Base-by-base conservation (phyloP, 2,888 invertebrate species). In the Cosmopolites sordidus region DNA sequence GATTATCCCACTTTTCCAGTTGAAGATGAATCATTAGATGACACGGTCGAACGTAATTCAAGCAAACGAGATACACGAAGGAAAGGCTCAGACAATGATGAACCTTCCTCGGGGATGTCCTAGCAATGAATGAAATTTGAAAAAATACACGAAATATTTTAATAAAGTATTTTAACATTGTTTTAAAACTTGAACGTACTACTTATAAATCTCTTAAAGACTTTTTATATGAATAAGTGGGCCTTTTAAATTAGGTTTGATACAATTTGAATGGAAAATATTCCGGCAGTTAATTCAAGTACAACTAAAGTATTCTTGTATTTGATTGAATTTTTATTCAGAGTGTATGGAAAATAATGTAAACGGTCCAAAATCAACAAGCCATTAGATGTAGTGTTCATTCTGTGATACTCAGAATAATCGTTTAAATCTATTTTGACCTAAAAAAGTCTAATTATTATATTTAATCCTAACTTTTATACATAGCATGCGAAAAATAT, bases 361-460 rank as follows among this genome's bases (percentile, higher is more conserved):
- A 22, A 3, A 22, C 3, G 22, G 22, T 22, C 22, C 22, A 22
- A 22, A 22, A 22, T 22, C n/a, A 17, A 40, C 30, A 50, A 72
- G 73, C 74, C 73, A 73, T 69, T 74, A 74, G 73, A 66, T 71
- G 73, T 74, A 74, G 74, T 72, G 68, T 73, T 72, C 69, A 72
- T 75, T 74, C 75, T 74, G 75, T 75, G 75, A 75, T 75, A 75
- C 68, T 72, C 73, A 74, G 72, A 74, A 73, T 73, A 71, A 73
- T 70, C 62, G 64, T 67, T 69, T 70, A 64, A 62, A 67, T 56
- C 64, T 66, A 66, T 67, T 67, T 67, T 65, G 61, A 64, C 59
- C 59, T 59, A 62, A 63, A 56, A 58, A 56, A 52, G 54, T 42
- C 48, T 48, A 54, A 45, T 54, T 51, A 50, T 22, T 50, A 40